Evolutionary conservation across 2,797 vertebrate species (phyloP), one percentile per base, ranked within the genome.

Genomic region (Acanthopagrus latus): DNA sequence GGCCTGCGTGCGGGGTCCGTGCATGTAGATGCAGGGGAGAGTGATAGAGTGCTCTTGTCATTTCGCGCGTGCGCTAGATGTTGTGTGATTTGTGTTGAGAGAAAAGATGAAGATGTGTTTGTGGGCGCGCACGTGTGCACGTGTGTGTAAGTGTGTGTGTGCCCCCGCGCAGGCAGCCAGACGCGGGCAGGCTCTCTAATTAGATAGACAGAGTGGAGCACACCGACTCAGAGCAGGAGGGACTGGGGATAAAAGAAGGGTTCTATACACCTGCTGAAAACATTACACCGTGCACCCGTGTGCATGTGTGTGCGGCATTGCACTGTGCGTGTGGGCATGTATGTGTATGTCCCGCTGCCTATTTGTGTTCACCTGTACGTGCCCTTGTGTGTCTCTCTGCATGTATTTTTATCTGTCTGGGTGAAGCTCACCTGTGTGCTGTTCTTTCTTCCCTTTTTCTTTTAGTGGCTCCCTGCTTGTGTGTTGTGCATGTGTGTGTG

Each of bases 121-220:
- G 51, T 71, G 70, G 48, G 54, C 41, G 83, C 74, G 59, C 58
- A 41, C 20, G 38, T 46, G 47, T 56, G 25, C 17, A 10, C 25
- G 48, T 57, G 74, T 74, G 71, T 60, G 50, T 71, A 4, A 27
- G 3, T 46, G 54, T 17, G 47, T 50, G 64, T 41, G 73, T 41
- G 56, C 81, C 74, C 83, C 83, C 71, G 69, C 86, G 81, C 78
- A 85, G 88, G 72, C 74, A 73, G 69, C 60, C 75, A 82, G 83
- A 80, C 81, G 80, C 77, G 75, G 71, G 76, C 70, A 83, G 78
- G 67, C 82, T 85, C 82, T 92, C 87, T 89, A 90, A 92, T 94
- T 93, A 92, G 85, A 86, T 78, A 91, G 91, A 91, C 89, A 80
- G 82, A 91, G 88, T 79, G 87, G 65, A 84, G 81, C 78, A 76